These are phyloP conservation scores for chimpanzee (Pan troglodytes) DNA, from an alignment of 2,113 vertebrate species.

Conservation along the genomic window DNA sequence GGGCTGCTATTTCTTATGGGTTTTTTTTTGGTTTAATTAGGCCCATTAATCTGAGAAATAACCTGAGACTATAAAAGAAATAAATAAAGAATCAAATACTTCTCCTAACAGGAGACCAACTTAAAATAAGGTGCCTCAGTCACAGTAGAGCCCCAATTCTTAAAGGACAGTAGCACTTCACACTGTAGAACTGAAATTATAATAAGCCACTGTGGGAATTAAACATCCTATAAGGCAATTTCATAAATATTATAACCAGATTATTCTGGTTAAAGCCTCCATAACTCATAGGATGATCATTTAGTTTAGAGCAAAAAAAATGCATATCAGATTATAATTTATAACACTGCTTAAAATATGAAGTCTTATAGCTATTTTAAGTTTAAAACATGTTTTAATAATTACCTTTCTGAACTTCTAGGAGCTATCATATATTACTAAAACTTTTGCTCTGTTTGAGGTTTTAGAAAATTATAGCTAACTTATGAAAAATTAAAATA, in stretches of 20 bases:
- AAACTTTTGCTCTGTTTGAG: slow-evolving; percentile 64
- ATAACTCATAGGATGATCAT: background rate
- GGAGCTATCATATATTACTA: slow-evolving; percentile 44
- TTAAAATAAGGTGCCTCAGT: background rate
- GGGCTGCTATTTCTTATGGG: background rate
- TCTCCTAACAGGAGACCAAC: background rate
- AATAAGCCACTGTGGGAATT: background rate
- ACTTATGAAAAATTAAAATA: slow-evolving; percentile 71
- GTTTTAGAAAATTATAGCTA: slow-evolving; percentile 51
- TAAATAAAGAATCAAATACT: background rate
- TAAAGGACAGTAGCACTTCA: background rate
- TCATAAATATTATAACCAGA: background rate
- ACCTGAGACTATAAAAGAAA: background rate
- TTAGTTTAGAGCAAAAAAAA: slow-evolving; percentile 17
- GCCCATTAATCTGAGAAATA: background rate
- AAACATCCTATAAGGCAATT: background rate
- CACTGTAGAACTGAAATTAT: background rate
- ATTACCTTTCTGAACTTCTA: slow-evolving; percentile 66
- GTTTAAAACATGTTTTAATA: slow-evolving; percentile 72
- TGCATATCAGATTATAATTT: slow-evolving; percentile 48
- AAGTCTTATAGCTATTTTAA: slow-evolving; percentile 70
- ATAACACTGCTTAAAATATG: slow-evolving; percentile 62
- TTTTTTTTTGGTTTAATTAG: background rate
- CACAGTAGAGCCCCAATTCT: background rate
- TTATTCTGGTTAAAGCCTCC: background rate